phyloP scores from a whole-genome alignment of 2,113 vertebrate genomes.

The Panthera tigris region DNA sequence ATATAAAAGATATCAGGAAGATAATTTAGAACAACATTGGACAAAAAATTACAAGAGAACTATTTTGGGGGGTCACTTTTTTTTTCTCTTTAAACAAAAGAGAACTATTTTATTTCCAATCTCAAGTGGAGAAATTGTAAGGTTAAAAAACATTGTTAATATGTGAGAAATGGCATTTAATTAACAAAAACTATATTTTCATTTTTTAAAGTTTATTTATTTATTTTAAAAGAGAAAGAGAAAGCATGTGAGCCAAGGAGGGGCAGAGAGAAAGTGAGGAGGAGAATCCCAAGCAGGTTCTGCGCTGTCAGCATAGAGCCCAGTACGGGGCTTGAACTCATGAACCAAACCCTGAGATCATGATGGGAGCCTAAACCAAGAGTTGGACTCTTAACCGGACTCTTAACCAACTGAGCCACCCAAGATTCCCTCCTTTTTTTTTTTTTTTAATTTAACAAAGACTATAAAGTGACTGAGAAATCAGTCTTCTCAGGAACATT shows the following conservation, averaged over 20 bases:
- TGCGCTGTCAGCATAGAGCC: no score
- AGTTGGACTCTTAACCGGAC: no score
- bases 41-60: background rate
- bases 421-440: background rate
- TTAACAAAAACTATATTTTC: background rate
- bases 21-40: background rate
- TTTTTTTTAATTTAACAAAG: constrained; percentile 5
- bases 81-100: background rate
- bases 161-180: background rate
- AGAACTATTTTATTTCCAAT: constrained; percentile 1
- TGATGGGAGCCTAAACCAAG: no score
- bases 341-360: no score
- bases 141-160: background rate
- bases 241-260: no score
- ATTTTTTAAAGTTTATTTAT: no score
- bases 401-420: no score
- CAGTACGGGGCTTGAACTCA: no score
- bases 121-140: background rate
- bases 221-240: no score
- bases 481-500: background rate
- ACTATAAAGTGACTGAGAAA: background rate
- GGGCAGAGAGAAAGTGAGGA: no score
- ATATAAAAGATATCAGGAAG: background rate
- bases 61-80: background rate
- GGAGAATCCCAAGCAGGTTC: no score